Percentiles rank a stretch among this genome's conserved stretches.
phyloP scores from a whole-genome alignment of 2,888 invertebrate genomes.

The Odontocolon sp. region DNA sequence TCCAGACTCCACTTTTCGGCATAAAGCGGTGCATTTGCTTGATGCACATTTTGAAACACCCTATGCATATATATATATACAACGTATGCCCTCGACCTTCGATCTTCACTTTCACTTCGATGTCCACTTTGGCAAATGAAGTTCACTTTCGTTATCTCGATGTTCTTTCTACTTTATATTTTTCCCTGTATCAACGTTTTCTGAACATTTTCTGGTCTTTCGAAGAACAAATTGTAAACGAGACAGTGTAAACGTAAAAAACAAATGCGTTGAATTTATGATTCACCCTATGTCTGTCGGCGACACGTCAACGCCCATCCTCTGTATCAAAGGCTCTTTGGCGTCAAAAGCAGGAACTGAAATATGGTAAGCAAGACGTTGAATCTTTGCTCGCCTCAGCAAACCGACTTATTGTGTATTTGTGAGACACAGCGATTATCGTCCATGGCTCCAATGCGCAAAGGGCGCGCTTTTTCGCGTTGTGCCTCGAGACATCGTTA shows the following conservation, averaged over 20 bases:
- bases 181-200: neutral
- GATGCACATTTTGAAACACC: too few relatives aligned
- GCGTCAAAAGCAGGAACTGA: conserved; percentile 21
- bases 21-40: too few relatives aligned
- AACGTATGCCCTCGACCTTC: conserved; percentile 38
- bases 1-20: too few relatives aligned
- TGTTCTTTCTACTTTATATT: neutral
- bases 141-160: conserved; percentile 21
- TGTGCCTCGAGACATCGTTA: conserved; percentile 4
- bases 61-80: too few relatives aligned
- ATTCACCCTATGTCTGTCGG: conserved; percentile 21
- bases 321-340: conserved; percentile 30
- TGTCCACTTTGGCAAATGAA: conserved; percentile 52
- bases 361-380: conserved; percentile 9
- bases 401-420: neutral
- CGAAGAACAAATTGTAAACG: neutral
- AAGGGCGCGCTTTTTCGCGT: neutral
- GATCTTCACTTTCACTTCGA: conserved; percentile 44
- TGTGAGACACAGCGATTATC: neutral
- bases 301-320: conserved; percentile 42
- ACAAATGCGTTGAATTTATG: conserved; percentile 23
- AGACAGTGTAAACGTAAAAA: conserved; percentile 3
- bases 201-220: neutral
- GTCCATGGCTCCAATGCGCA: neutral
- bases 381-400: neutral